Base-by-base conservation (phyloP, 2,113 vertebrate genomes). In the Brachirus orientalis region DNA sequence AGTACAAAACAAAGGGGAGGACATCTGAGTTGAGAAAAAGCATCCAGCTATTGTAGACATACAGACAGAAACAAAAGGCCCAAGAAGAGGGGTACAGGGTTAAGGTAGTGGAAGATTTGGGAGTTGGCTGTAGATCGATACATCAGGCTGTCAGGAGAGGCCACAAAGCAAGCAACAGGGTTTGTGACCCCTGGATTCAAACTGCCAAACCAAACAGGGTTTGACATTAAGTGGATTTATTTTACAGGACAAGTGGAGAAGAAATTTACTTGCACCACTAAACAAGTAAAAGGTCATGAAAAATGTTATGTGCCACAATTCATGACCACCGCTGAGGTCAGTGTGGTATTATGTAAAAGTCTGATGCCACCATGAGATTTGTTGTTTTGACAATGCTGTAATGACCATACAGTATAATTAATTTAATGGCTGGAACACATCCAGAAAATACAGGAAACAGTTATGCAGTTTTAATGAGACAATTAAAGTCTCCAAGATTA, bases 171-270 rank as follows among this genome's bases (percentile, higher is more conserved):
- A 82, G 79, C 73, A 77, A 71, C 61, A 77, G 77, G 55, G 79
- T 71, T 70, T 74, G 75, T 82, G 81, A 86, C 76, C 83, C 75
- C 75, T 38, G 19, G 65, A 80, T 69, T 66, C 69, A 88, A 62
- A 89, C 43, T 64, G 67, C 56, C 82, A 65, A 75, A 82, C 67
- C 20, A 45, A 36, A 38, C 53, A 54, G 10, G 11, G 16, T n/a
- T 55, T n/a, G 1, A 55, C 9, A 37, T 54, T 10, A 12, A 54
- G 8, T 11, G 16, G 14, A 14, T 44, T 14, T 38, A 10, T 38
- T 44, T 10, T 37, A 17, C 13, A 35, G 28, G 28, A 36, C 16
- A 35, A 53, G 51, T 36, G 16, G 8, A 36, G n/a, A 9, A 36
- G 9, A 17, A 16, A 52, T 33, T 13, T 2, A 40, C 38, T 40